Evolutionary conservation across 2,797 vertebrate species (phyloP).

Genomic region (Amniataba percoides): DNA sequence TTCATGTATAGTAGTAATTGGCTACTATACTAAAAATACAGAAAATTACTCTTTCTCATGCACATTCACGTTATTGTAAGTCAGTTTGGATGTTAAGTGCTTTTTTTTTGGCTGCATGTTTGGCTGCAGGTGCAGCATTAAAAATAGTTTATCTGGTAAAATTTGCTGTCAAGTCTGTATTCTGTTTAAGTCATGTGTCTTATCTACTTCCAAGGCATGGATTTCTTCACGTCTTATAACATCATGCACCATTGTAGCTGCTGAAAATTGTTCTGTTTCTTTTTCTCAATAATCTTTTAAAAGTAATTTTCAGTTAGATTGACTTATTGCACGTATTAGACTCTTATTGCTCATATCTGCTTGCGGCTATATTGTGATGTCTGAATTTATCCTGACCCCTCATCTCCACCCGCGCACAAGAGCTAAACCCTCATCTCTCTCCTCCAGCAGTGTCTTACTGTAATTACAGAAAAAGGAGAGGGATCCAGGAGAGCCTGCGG

Average conservation of each 20-base stretch:
- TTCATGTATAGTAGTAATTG: neutral
- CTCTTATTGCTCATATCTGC: constrained; percentile 25
- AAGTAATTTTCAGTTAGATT: constrained; percentile 19
- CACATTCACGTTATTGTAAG: neutral
- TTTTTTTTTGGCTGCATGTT: neutral
- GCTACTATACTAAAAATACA: neutral
- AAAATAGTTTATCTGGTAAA: neutral
- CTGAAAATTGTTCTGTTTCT: neutral
- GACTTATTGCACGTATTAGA: constrained; percentile 12
- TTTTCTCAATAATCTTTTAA: constrained; percentile 10
- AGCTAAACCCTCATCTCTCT: constrained; percentile 24
- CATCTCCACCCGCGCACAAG: constrained; percentile 5
- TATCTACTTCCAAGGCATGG: neutral
- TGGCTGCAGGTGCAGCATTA: neutral
- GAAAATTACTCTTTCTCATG: neutral
- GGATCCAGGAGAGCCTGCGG: constrained; percentile 34
- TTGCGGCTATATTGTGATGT: constrained; percentile 18
- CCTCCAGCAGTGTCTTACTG: constrained; percentile 23
- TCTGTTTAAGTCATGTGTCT: neutral
- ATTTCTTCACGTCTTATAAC: neutral
- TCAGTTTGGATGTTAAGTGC: neutral
- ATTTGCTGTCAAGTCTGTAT: neutral
- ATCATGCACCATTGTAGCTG: neutral
- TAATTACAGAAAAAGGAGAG: constrained; percentile 55
- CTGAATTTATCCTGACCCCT: constrained; percentile 34